Percentiles rank a stretch among this genome's conserved stretches.
These are phyloP conservation scores for Drosophila paucipuncta DNA, from an alignment of 2,888 invertebrate species.

Conservation along the genomic window DNA sequence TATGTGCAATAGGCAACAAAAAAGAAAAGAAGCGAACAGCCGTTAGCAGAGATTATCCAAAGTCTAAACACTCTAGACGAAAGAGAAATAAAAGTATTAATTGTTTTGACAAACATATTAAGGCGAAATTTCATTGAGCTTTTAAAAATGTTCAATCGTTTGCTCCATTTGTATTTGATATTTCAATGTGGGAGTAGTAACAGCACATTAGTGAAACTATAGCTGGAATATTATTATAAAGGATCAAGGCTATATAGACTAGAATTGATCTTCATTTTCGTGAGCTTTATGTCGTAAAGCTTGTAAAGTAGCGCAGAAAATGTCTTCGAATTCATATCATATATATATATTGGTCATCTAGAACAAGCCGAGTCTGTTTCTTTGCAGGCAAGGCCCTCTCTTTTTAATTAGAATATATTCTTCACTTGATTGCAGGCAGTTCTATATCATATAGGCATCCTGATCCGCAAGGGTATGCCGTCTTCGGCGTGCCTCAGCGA, in stretches of 20 bases:
- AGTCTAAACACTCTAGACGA: not conserved
- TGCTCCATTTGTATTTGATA: not conserved
- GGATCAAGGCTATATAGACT: too few relatives aligned
- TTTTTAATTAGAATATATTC: not conserved
- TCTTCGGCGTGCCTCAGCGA: not conserved
- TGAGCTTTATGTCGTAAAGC: too few relatives aligned
- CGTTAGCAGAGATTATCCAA: not conserved
- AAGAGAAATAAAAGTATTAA: not conserved
- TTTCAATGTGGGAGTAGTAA: too few relatives aligned
- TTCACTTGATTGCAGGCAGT: not conserved
- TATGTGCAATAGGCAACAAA: slow-evolving; percentile 15
- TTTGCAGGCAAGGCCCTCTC: not conserved
- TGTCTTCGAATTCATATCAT: too few relatives aligned
- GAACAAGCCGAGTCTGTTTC: not conserved
- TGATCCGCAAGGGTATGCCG: not conserved
- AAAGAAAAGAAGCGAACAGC: not conserved
- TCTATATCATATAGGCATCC: not conserved
- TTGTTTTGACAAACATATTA: not conserved
- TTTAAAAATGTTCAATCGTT: not conserved
- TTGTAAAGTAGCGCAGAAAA: too few relatives aligned
- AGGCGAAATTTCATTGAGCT: not conserved
- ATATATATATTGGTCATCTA: too few relatives aligned
- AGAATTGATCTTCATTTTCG: not conserved
- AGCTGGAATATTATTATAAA: too few relatives aligned
- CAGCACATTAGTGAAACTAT: not conserved